phyloP scores from a whole-genome alignment of 2,797 vertebrate species.

The Neosilurus hyrtlii region DNA sequence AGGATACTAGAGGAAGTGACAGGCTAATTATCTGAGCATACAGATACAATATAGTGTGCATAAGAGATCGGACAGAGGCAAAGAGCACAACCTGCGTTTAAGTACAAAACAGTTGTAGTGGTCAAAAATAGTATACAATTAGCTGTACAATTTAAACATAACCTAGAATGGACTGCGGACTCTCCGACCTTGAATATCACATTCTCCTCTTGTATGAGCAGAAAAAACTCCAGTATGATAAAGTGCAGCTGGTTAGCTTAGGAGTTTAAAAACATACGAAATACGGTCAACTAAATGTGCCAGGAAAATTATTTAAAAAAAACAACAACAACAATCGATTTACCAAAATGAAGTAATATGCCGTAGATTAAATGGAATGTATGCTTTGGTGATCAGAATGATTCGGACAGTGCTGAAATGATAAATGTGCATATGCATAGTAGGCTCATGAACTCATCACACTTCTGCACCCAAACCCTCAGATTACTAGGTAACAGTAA shows the following conservation, averaged over 20 bases:
- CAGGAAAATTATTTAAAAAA: slow-evolving; percentile 33
- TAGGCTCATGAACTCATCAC: slow-evolving; percentile 46
- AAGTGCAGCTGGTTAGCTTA: slow-evolving; percentile 76
- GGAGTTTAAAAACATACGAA: slow-evolving; percentile 56
- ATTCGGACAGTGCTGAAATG: slow-evolving; percentile 51
- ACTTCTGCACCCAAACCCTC: slow-evolving; percentile 47
- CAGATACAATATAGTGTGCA: slow-evolving; percentile 83
- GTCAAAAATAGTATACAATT: slow-evolving; percentile 88
- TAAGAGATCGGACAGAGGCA: slow-evolving; percentile 79
- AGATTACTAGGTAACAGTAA: slow-evolving; percentile 42
- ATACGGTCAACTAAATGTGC: slow-evolving; percentile 56
- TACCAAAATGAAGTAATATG: slow-evolving; percentile 41
- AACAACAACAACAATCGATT: background rate
- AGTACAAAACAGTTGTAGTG: slow-evolving; percentile 87
- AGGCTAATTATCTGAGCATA: slow-evolving; percentile 82
- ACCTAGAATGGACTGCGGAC: slow-evolving; percentile 67
- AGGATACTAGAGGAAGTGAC: slow-evolving; percentile 78
- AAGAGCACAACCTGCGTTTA: slow-evolving; percentile 80
- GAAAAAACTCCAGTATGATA: slow-evolving; percentile 65
- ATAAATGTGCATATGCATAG: slow-evolving; percentile 62
- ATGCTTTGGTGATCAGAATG: slow-evolving; percentile 57
- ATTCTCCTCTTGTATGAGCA: slow-evolving; percentile 61
- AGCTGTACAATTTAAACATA: slow-evolving; percentile 85
- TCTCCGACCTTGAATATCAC: slow-evolving; percentile 48
- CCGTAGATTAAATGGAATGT: slow-evolving; percentile 69